phyloP scores from a whole-genome alignment of 2,888 invertebrate genomes.

The Tetragonula carbonaria region DNA sequence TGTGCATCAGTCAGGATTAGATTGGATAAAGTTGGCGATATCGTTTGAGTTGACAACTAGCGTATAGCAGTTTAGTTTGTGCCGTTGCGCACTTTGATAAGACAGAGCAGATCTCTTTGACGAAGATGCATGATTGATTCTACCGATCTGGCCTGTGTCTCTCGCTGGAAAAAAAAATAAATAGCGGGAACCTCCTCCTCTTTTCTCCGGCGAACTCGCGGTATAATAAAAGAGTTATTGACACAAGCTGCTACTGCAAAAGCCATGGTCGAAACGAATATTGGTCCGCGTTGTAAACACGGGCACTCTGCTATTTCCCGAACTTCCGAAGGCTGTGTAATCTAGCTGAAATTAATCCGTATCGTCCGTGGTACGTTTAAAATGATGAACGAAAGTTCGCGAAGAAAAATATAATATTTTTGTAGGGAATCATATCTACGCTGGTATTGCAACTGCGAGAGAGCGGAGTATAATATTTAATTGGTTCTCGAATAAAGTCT shows the following conservation, averaged over 20 bases:
- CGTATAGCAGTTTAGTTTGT: slow-evolving; percentile 38
- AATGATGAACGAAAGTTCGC: not conserved
- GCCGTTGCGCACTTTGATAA: slow-evolving; percentile 51
- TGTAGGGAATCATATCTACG: no score
- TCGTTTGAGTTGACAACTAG: slow-evolving; percentile 55
- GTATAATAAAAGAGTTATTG: slow-evolving; percentile 25
- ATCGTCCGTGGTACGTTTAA: no score
- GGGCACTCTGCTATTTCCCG: not conserved
- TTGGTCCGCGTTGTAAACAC: not conserved
- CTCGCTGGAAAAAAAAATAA: not conserved
- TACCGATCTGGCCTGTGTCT: not conserved
- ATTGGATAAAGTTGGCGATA: slow-evolving; percentile 48
- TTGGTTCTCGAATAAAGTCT: slow-evolving; percentile 58
- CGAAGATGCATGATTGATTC: slow-evolving; percentile 25
- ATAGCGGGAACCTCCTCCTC: not conserved
- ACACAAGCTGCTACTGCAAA: not conserved
- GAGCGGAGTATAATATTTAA: slow-evolving; percentile 58
- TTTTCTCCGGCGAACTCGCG: not conserved
- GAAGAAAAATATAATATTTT: not conserved
- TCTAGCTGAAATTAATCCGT: not conserved
- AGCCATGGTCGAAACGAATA: slow-evolving; percentile 12
- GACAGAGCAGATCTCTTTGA: slow-evolving; percentile 32
- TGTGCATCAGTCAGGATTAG: slow-evolving; percentile 44
- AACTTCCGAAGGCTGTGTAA: slow-evolving; percentile 1
- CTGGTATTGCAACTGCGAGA: not conserved